phyloP scores from a whole-genome alignment of 2,888 invertebrate genomes.

The Dicycla oo region DNA sequence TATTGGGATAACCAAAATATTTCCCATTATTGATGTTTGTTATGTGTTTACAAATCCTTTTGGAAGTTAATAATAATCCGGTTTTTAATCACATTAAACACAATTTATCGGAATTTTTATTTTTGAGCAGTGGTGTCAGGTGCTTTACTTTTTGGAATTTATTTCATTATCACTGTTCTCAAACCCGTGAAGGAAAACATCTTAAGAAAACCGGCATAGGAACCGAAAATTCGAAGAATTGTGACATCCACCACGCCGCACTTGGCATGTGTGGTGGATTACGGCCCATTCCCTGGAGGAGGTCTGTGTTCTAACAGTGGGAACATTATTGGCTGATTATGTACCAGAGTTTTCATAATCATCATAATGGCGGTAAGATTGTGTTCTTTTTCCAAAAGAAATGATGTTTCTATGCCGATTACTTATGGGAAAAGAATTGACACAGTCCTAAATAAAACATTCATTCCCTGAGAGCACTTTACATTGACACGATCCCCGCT shows the following conservation, averaged over 20 bases:
- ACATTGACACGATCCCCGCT: constrained; percentile 26
- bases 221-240: no score
- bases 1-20: neutral
- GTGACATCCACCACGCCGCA: no score
- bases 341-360: neutral
- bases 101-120: neutral
- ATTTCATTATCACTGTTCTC: no score
- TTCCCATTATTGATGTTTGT: neutral
- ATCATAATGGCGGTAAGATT: neutral
- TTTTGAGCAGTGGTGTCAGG: neutral
- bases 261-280: no score
- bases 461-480: constrained; percentile 1
- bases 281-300: no score
- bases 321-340: no score
- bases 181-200: no score
- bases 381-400: neutral
- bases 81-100: neutral
- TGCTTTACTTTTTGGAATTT: no score
- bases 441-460: constrained; percentile 3
- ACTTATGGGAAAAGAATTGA: neutral
- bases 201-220: no score
- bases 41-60: neutral
- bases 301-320: no score
- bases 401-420: neutral
- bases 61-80: neutral